Conservation (phyloP, 2,888 invertebrate species). For the Brenthis hecate region DNA sequence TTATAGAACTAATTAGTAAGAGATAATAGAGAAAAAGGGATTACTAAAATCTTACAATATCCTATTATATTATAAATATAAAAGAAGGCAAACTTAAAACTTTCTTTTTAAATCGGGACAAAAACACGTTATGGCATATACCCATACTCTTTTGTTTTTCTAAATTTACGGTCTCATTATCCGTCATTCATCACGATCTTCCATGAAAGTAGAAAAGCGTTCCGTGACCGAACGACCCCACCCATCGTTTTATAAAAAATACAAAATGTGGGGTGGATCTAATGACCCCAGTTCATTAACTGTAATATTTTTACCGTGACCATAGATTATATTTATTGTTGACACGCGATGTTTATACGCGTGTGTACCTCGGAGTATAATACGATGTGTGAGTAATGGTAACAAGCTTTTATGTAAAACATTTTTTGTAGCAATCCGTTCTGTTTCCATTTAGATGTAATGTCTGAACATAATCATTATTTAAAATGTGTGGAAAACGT, state of each 20-base stretch:
- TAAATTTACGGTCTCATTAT: not conserved
- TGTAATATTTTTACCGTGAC: constrained; percentile 27
- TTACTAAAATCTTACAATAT: no score
- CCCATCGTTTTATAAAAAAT: constrained; percentile 32
- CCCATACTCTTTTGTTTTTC: not conserved
- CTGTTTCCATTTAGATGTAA: no score
- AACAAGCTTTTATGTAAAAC: no score
- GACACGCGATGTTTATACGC: constrained; percentile 31
- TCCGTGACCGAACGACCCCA: constrained; percentile 18
- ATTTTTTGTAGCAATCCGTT: no score
- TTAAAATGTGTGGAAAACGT: no score
- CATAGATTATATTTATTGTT: constrained; percentile 28
- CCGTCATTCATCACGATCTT: constrained; percentile 1
- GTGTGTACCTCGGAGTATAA: not conserved
- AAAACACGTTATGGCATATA: no score
- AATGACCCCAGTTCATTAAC: constrained; percentile 33
- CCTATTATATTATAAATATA: no score
- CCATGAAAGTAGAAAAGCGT: not conserved
- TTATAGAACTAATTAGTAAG: no score
- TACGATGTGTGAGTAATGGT: not conserved
- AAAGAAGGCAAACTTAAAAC: no score
- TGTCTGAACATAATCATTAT: no score
- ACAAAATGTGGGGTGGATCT: constrained; percentile 28
- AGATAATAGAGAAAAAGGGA: no score
- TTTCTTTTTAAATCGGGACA: no score